These are phyloP conservation scores for Eupithecia subumbrata DNA, from an alignment of 2,888 invertebrate species.

Conservation along the genomic window DNA sequence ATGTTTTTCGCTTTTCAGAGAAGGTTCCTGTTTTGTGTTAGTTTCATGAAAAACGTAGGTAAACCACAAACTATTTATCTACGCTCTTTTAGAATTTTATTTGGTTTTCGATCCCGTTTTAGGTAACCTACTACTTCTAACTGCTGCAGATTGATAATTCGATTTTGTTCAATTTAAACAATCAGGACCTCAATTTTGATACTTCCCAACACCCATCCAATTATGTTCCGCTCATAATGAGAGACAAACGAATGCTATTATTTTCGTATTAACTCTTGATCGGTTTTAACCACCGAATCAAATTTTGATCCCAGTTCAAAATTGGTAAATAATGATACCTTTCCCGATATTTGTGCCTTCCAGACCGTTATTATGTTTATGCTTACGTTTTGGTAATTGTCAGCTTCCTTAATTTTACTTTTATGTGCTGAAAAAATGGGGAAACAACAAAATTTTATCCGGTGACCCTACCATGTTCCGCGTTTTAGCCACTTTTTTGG, in stretches of 20 bases:
- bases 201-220: conserved; percentile 40
- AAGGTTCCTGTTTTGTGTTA: background rate
- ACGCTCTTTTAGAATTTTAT: background rate
- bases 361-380: conserved; percentile 50
- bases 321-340: conserved; percentile 74
- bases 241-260: conserved; percentile 75
- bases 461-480: background rate
- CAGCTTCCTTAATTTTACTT: conserved; percentile 36
- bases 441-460: background rate
- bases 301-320: conserved; percentile 62
- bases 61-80: background rate
- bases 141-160: background rate
- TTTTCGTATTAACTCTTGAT: conserved; percentile 78
- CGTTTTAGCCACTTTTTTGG: background rate
- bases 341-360: conserved; percentile 53
- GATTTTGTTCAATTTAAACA: conserved; percentile 2
- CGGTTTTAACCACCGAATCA: conserved; percentile 69
- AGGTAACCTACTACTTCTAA: background rate
- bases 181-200: conserved; percentile 20
- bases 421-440: conserved; percentile 4
- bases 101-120: background rate
- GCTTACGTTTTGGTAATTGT: conserved; percentile 41
- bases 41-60: background rate
- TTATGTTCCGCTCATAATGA: conserved; percentile 68
- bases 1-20: background rate